These are phyloP conservation scores for Symphodus melops DNA, from an alignment of 2,113 vertebrate species.

Conservation along the genomic window DNA sequence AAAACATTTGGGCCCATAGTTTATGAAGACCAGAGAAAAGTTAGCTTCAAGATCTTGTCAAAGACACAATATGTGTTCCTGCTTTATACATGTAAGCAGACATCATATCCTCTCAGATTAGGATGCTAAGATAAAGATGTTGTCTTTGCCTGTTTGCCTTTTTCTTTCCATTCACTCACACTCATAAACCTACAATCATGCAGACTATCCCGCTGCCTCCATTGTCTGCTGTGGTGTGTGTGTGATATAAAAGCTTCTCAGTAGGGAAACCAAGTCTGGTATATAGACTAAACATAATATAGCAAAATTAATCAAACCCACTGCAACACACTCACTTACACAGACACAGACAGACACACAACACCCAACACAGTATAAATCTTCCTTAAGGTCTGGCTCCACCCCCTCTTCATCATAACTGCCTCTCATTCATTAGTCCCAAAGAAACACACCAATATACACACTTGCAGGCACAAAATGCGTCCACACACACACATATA, in stretches of 20 bases:
- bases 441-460: conserved; percentile 37
- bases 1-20: too few species aligned
- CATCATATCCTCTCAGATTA: too few species aligned
- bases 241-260: conserved; percentile 61
- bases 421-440: conserved; percentile 68
- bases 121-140: too few species aligned
- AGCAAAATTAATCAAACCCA: conserved; percentile 76
- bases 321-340: conserved; percentile 31
- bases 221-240: conserved; percentile 61
- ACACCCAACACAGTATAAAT: conserved; percentile 63
- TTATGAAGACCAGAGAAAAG: too few species aligned
- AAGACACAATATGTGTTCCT: too few species aligned
- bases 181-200: conserved; percentile 23
- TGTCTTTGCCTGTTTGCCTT: too few species aligned
- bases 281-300: conserved; percentile 80
- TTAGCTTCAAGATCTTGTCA: too few species aligned
- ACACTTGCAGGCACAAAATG: background rate
- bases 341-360: conserved; percentile 8
- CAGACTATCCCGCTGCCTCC: conserved; percentile 38
- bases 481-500: conserved; percentile 29
- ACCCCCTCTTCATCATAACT: conserved; percentile 74
- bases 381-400: conserved; percentile 72
- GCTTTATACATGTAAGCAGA: too few species aligned
- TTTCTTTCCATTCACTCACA: background rate
- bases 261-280: conserved; percentile 60